Evolutionary conservation across 1,140 invertebrate genomes (phyloP), one percentile per base, ranked within the genome.

Genomic region (Drosophila kanapiae): DNA sequence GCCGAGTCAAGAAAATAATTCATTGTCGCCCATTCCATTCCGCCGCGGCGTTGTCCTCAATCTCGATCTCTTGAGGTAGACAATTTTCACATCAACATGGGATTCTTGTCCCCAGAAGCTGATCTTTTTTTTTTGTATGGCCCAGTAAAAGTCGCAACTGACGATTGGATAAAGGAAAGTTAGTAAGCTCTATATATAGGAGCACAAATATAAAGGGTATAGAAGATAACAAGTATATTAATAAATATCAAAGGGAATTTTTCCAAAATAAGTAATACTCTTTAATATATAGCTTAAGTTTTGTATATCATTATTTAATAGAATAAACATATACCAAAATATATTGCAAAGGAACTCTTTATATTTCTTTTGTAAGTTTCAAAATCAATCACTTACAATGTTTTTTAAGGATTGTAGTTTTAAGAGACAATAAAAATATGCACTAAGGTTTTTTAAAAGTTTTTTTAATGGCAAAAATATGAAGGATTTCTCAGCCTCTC

Each of bases 31-130:
- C 61, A 23, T 23, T 23, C 23, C 29, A 63, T 75, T 18, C 48
- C 58, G 37, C 33, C 37, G 23, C 35, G 37, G 35, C 62, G 71
- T 38, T 62, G 71, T 75, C 70, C 70, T 75, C 70, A 75, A 75
- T 75, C 70, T 75, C 23, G 35, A 57, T 71, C 54, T 35, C 35
- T n/a, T 18, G 45, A 59, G 37, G 65, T 70, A 40, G 62, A 51
- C 67, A 70, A 70, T 70, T 69, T 70, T 67, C 67, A 54, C 45
- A 23, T 68, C 63, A 68, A 47, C 67, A 70, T 68, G 67, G 48
- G 16, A 72, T 71, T 51, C 67, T 72, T 72, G 70, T 72, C 67
- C 53, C 37, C 68, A 74, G 54, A 72, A 74, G 47, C 45, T 48
- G 18, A 13, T 69, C 29, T 59, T 71, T 47, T 68, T 40, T 29